phyloP scores from a whole-genome alignment of 2,113 vertebrate genomes.

The Nyctereutes procyonoides region DNA sequence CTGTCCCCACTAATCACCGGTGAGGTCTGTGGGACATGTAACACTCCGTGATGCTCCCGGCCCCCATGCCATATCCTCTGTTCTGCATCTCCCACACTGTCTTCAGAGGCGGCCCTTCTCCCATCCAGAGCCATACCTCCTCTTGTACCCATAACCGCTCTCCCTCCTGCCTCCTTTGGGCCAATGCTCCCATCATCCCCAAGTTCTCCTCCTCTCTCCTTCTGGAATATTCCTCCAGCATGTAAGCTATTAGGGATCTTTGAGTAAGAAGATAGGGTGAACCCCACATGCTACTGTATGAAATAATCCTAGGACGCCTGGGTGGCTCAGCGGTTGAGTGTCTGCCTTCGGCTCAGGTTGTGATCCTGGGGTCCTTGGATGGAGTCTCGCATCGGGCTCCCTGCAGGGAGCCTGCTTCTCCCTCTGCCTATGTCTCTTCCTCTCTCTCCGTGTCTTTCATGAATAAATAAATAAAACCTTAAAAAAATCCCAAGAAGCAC shows the following conservation, averaged over 20 bases:
- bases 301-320: not conserved
- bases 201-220: not conserved
- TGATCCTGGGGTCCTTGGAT: too few species aligned
- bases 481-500: not conserved
- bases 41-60: not conserved
- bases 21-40: not conserved
- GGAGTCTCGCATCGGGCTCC: too few species aligned
- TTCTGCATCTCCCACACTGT: not conserved
- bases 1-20: not conserved
- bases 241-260: not conserved
- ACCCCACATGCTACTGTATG: not conserved
- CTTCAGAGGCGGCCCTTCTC: not conserved
- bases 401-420: too few species aligned
- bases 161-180: not conserved
- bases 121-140: not conserved
- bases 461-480: too few species aligned
- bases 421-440: too few species aligned
- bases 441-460: too few species aligned
- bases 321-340: too few species aligned
- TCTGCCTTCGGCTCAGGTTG: too few species aligned
- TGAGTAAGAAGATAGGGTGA: not conserved
- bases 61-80: not conserved
- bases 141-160: not conserved
- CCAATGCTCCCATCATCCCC: not conserved
- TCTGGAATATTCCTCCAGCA: not conserved